Evolutionary conservation across 2,888 invertebrate species (phyloP).

Genomic region (Molorchus minor): DNA sequence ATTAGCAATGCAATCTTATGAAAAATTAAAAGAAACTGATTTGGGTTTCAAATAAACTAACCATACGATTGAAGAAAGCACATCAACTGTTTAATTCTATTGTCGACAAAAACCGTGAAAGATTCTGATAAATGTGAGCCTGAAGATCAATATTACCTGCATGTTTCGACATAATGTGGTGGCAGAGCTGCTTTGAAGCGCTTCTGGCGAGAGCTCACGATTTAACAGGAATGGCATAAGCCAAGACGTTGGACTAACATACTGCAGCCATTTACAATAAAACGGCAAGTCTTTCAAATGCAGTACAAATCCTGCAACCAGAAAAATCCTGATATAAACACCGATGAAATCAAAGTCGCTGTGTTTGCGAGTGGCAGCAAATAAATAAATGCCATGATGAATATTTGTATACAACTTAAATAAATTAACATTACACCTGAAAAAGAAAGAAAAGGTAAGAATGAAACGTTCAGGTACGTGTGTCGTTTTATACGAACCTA

Average conservation of each 20-base stretch:
- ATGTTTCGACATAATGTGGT: slow-evolving; percentile 74
- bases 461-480: not conserved
- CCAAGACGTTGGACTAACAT: slow-evolving; percentile 79
- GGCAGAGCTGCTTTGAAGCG: slow-evolving; percentile 67
- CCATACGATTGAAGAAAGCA: too few relatives aligned
- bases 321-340: slow-evolving; percentile 69
- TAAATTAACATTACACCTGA: slow-evolving; percentile 78
- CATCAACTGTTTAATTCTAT: too few relatives aligned
- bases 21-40: too few relatives aligned
- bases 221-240: slow-evolving; percentile 72
- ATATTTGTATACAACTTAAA: slow-evolving; percentile 73
- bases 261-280: slow-evolving; percentile 73
- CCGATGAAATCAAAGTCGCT: slow-evolving; percentile 69
- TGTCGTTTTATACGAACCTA: slow-evolving; percentile 64
- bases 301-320: slow-evolving; percentile 75
- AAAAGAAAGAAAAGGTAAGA: slow-evolving; percentile 38
- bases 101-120: too few relatives aligned
- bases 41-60: too few relatives aligned
- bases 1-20: too few relatives aligned
- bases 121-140: not conserved
- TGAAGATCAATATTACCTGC: slow-evolving; percentile 65
- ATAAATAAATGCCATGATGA: slow-evolving; percentile 74
- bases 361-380: slow-evolving; percentile 73
- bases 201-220: slow-evolving; percentile 73
- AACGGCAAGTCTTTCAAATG: slow-evolving; percentile 74